A percentile compares a stretch with the other conserved stretches of the same genome.
Evolutionary conservation across 2,888 invertebrate species (phyloP).

Genomic region (Loripinus fragilis): DNA sequence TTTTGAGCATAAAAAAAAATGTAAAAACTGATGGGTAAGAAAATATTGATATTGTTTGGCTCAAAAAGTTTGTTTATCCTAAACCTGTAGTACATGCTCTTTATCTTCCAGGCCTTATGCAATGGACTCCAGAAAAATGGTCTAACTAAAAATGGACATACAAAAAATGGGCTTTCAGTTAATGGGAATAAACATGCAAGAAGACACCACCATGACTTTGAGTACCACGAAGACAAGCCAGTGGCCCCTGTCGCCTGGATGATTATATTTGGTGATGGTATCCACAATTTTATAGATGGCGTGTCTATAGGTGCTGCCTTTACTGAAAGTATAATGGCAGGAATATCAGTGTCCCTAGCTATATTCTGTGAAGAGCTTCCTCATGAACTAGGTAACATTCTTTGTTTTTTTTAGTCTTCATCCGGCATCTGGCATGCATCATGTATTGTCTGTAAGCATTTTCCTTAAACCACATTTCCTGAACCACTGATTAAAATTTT

Average conservation of each 20-base stretch:
- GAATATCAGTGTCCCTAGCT: slow-evolving; percentile 86
- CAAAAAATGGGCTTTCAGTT: neutral
- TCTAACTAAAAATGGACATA: neutral
- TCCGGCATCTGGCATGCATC: no score
- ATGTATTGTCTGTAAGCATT: no score
- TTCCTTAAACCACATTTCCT: no score
- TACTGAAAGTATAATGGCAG: slow-evolving; percentile 85
- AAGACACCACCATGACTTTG: slow-evolving; percentile 10
- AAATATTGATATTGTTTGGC: no score
- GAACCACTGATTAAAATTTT: no score
- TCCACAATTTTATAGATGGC: slow-evolving; percentile 88
- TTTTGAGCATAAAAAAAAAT: no score
- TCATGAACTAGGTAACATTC: slow-evolving; percentile 87
- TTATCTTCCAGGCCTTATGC: no score
- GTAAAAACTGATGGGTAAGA: no score
- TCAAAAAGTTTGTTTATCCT: no score
- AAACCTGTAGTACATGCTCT: no score
- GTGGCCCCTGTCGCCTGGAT: slow-evolving; percentile 86
- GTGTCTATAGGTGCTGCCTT: slow-evolving; percentile 87
- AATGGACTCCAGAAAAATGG: no score
- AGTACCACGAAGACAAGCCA: slow-evolving; percentile 28
- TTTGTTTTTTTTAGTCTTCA: no score
- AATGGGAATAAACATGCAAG: neutral
- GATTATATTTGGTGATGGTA: slow-evolving; percentile 87
- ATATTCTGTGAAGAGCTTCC: slow-evolving; percentile 87